phyloP scores from a whole-genome alignment of 1,140 invertebrate species.

The Ceratitis capitata region DNA sequence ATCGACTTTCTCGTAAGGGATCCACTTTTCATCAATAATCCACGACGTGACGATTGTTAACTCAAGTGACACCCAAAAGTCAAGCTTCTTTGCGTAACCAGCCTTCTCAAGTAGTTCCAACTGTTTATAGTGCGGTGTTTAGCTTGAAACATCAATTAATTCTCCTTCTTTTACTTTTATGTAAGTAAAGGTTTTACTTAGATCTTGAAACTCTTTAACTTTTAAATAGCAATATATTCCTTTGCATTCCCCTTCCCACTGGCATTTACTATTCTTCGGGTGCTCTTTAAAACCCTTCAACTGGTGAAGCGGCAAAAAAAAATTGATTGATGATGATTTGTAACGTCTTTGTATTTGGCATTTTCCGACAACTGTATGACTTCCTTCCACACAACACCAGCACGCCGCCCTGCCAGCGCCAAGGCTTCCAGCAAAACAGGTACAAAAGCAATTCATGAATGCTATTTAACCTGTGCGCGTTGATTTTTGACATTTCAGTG shows the following conservation, averaged over 20 bases:
- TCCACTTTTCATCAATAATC: no score
- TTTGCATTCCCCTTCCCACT: background rate
- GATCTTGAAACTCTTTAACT: background rate
- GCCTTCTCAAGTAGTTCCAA: no score
- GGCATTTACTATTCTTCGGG: background rate
- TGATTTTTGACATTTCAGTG: constrained; percentile 15
- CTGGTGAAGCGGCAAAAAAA: background rate
- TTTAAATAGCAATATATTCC: background rate
- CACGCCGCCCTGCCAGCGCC: background rate
- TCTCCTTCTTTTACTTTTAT: no score
- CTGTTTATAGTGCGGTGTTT: no score
- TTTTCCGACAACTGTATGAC: background rate
- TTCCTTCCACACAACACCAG: background rate
- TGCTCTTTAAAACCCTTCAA: background rate
- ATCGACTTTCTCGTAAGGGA: no score
- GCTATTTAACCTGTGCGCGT: background rate
- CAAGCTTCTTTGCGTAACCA: no score
- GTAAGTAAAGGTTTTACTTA: background rate
- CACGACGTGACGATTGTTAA: no score
- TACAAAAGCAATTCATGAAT: background rate
- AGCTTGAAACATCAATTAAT: no score
- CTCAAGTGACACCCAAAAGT: no score
- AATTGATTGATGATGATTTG: constrained; percentile 38
- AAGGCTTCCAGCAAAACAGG: background rate
- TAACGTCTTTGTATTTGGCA: constrained; percentile 7